These are phyloP conservation scores for Nasonia vitripennis DNA, from an alignment of 1,140 invertebrate genomes.

Conservation along the genomic window DNA sequence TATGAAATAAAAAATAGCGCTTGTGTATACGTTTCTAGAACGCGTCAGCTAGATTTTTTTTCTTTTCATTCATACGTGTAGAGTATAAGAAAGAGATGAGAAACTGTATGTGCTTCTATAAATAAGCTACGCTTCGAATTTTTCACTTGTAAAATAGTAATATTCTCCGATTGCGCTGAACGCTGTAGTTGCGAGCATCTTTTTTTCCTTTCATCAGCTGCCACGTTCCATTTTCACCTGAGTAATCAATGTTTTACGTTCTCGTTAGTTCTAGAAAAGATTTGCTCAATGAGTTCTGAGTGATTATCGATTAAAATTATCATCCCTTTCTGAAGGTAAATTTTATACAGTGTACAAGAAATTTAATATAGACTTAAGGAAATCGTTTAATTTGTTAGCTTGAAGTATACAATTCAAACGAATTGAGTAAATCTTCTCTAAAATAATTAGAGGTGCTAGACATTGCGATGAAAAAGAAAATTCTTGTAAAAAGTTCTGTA, in stretches of 20 bases:
- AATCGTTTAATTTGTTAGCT: slow-evolving; percentile 4
- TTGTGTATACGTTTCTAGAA: slow-evolving; percentile 24
- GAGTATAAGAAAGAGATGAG: slow-evolving; percentile 7
- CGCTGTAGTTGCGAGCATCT: not conserved
- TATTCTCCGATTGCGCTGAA: slow-evolving; percentile 12
- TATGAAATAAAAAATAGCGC: not conserved
- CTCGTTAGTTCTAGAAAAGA: slow-evolving; percentile 22
- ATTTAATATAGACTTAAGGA: slow-evolving; percentile 1
- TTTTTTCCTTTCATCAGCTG: slow-evolving; percentile 8
- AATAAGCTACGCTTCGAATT: slow-evolving; percentile 36
- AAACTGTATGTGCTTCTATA: slow-evolving; percentile 36
- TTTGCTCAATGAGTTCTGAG: not conserved
- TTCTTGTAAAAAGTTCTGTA: slow-evolving; percentile 44
- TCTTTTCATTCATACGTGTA: not conserved
- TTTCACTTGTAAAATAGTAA: slow-evolving; percentile 45
- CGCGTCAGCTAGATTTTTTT: slow-evolving; percentile 13
- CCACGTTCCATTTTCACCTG: slow-evolving; percentile 17
- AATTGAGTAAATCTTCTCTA: slow-evolving; percentile 26
- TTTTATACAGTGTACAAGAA: not conserved
- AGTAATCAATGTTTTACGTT: slow-evolving; percentile 2
- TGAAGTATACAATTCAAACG: not conserved
- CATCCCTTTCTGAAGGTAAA: not conserved
- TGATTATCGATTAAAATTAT: not conserved
- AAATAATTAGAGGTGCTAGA: slow-evolving; percentile 28
- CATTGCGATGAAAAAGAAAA: slow-evolving; percentile 22